Percentiles rank a stretch among this genome's conserved stretches.
Evolutionary conservation across 2,888 invertebrate genomes (phyloP).

Genomic region (Stegophylla sp.): DNA sequence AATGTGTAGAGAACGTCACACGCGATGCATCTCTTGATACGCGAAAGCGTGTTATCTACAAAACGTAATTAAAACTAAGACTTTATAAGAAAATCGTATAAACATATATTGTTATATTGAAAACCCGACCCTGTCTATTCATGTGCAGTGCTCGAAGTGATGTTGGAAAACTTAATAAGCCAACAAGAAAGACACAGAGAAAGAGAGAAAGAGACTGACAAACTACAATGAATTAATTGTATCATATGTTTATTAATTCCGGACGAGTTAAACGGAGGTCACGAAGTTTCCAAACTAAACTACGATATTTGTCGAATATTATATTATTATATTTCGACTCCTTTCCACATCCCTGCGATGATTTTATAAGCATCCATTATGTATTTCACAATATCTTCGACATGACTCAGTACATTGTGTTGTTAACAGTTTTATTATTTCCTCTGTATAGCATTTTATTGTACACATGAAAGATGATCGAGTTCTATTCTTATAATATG

Average conservation of each 20-base stretch:
- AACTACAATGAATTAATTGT: neutral
- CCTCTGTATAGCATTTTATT: neutral
- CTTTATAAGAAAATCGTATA: no score
- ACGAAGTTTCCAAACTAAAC: neutral
- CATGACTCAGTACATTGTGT: neutral
- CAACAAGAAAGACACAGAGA: neutral
- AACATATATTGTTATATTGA: neutral
- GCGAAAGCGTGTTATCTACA: no score
- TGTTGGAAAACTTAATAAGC: conserved; percentile 6
- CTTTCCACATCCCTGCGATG: neutral
- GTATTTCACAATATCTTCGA: neutral
- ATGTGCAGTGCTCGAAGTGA: neutral
- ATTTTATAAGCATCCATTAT: neutral
- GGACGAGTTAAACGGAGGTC: neutral
- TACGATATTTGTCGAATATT: neutral
- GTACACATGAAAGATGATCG: no score
- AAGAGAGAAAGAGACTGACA: no score
- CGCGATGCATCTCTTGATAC: no score
- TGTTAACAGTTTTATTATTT: neutral
- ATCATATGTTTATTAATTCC: neutral
- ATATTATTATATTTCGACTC: neutral
- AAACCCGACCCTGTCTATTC: neutral
- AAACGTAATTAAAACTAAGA: no score
- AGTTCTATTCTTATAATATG: no score
- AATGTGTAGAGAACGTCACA: neutral